Percentiles rank a stretch among this genome's conserved stretches.
These are phyloP conservation scores for Rhagologus leucostigma DNA, from an alignment of 2,113 vertebrate species.

Conservation along the genomic window DNA sequence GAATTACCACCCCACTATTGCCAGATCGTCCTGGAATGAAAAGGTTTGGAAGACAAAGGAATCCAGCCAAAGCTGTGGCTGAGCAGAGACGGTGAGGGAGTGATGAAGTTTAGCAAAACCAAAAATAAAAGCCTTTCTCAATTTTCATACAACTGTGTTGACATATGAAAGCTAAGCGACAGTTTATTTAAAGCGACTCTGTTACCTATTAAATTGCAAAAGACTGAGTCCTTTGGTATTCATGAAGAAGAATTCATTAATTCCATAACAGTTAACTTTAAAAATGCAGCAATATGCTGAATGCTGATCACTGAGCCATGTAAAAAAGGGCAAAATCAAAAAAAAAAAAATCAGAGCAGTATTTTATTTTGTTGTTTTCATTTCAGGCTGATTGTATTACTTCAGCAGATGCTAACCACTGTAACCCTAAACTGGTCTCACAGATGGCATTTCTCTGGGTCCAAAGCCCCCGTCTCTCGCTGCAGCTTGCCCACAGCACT, in stretches of 20 bases:
- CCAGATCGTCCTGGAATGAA: neutral
- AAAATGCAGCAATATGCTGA: slow-evolving; percentile 27
- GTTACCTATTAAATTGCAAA: slow-evolving; percentile 52
- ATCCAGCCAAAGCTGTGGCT: neutral
- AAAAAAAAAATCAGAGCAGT: neutral
- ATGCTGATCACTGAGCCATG: slow-evolving; percentile 3
- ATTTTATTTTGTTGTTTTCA: neutral
- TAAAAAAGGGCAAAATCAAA: neutral
- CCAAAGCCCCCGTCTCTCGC: neutral
- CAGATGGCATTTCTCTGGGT: neutral
- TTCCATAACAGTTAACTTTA: slow-evolving; percentile 22
- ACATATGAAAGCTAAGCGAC: neutral
- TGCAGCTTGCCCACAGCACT: neutral
- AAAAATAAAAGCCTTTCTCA: neutral
- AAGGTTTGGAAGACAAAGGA: neutral
- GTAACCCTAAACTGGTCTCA: neutral
- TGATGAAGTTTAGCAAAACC: neutral
- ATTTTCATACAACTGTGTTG: neutral
- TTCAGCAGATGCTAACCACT: neutral
- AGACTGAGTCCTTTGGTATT: neutral
- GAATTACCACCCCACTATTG: neutral
- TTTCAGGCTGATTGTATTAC: neutral
- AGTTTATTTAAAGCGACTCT: slow-evolving; percentile 10
- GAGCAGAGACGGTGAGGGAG: neutral
- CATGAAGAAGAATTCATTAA: slow-evolving; percentile 49